Conservation (phyloP, 92 coral and sea anemone genomes). For the Parazoanthus swiftii region DNA sequence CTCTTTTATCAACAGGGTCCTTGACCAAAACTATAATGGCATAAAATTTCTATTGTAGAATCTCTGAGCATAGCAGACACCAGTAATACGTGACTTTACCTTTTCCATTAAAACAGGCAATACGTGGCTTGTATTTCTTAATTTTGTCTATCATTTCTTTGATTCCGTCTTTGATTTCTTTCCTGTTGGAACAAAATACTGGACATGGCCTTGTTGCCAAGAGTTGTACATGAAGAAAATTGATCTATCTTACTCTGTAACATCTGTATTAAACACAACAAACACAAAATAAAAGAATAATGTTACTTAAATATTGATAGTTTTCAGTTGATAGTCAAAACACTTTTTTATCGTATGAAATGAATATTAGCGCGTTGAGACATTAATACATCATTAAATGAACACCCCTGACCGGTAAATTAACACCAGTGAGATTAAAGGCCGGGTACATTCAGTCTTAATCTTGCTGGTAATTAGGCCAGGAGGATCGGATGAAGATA, state of each 20-base stretch:
- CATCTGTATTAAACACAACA: neutral
- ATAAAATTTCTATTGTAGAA: too few relatives aligned
- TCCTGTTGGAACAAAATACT: constrained; percentile 45
- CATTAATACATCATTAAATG: too few relatives aligned
- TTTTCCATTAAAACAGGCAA: constrained; percentile 96
- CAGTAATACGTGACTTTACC: constrained; percentile 43
- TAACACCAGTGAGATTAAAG: too few relatives aligned
- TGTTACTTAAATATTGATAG: too few relatives aligned
- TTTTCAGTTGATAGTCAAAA: too few relatives aligned
- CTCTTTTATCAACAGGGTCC: neutral
- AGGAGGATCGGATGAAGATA: too few relatives aligned
- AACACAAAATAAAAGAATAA: too few relatives aligned
- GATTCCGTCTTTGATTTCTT: constrained; percentile 89
- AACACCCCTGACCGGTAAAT: too few relatives aligned
- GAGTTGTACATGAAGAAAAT: neutral
- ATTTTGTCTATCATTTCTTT: constrained; percentile 65
- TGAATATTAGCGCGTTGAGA: too few relatives aligned
- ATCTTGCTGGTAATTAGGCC: too few relatives aligned
- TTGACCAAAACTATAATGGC: neutral
- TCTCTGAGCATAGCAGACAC: neutral
- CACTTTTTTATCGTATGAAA: too few relatives aligned
- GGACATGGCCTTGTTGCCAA: neutral
- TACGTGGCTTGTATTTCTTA: constrained; percentile 68
- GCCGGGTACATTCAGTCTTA: too few relatives aligned
- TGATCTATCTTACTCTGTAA: neutral